A percentile compares a stretch with the other conserved stretches of the same genome.
phyloP scores from a whole-genome alignment of 2,888 invertebrate genomes.

The Eucriotettix oculatus region DNA sequence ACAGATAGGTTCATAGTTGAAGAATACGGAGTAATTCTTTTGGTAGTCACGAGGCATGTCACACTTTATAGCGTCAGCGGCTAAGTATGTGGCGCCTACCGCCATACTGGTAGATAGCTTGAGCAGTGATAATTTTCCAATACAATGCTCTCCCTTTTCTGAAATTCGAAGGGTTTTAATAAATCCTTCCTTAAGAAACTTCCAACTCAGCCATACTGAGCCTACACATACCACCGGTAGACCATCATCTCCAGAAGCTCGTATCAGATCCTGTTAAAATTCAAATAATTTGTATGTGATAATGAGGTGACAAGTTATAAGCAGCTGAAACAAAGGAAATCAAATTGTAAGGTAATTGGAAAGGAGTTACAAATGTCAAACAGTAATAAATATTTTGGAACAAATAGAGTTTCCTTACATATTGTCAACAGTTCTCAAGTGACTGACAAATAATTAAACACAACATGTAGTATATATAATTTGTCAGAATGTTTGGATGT shows the following conservation, averaged over 20 bases:
- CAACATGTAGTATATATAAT: too few species aligned
- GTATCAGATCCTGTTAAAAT: background rate
- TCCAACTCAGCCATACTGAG: conserved; percentile 91
- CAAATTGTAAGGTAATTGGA: background rate
- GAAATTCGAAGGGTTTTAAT: conserved; percentile 28
- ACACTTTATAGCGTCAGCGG: conserved; percentile 49
- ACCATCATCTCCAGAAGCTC: conserved; percentile 33
- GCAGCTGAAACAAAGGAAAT: background rate
- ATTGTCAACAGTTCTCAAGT: too few species aligned
- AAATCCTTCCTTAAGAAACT: conserved; percentile 55
- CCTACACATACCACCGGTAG: conserved; percentile 79
- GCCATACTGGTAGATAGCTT: conserved; percentile 60
- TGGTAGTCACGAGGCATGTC: conserved; percentile 49
- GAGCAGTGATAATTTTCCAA: conserved; percentile 44
- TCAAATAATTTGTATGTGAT: too few species aligned
- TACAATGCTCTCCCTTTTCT: conserved; percentile 22
- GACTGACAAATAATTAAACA: too few species aligned
- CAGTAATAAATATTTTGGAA: background rate
- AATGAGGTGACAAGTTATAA: too few species aligned
- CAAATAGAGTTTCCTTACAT: too few species aligned
- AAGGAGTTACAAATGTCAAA: background rate
- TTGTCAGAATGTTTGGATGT: too few species aligned
- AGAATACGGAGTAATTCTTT: conserved; percentile 32
- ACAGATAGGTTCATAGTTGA: conserved; percentile 28
- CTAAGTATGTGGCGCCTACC: conserved; percentile 72